Evolutionary conservation across 2,888 invertebrate genomes (phyloP).

Genomic region (Nomada flava): DNA sequence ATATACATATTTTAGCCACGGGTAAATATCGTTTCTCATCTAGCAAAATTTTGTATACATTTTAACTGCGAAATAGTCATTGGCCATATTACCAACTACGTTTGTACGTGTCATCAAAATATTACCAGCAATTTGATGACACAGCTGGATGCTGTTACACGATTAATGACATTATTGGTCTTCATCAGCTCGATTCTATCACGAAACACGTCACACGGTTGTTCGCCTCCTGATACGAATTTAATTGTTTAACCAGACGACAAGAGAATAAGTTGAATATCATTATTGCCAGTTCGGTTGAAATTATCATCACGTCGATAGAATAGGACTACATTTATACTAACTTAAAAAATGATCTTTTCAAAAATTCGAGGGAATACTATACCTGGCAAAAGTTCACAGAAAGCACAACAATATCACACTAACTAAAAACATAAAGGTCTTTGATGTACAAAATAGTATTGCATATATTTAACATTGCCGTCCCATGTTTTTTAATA

Average conservation of each 20-base stretch:
- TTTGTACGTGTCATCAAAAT: background rate
- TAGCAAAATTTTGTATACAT: no score
- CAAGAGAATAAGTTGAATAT: background rate
- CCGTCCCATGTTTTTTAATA: no score
- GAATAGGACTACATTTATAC: no score
- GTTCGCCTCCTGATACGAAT: slow-evolving; percentile 39
- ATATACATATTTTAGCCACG: no score
- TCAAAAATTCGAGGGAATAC: no score
- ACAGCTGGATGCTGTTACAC: slow-evolving; percentile 37
- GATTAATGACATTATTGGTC: slow-evolving; percentile 48
- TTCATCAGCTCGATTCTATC: slow-evolving; percentile 41
- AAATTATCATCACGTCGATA: background rate
- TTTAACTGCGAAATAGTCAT: background rate
- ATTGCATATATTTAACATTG: no score
- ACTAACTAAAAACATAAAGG: no score
- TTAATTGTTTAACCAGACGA: slow-evolving; percentile 15
- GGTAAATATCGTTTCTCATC: no score
- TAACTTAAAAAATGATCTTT: no score
- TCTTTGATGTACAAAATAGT: no score
- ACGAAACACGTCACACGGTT: slow-evolving; percentile 35
- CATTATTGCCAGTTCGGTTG: background rate
- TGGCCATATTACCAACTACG: background rate
- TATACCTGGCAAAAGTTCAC: no score
- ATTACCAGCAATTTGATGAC: slow-evolving; percentile 31
- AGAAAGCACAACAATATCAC: no score